Evolutionary conservation across 2,797 vertebrate genomes (phyloP), one percentile per base, ranked within the genome.

Genomic region (Bovichtus diacanthus): DNA sequence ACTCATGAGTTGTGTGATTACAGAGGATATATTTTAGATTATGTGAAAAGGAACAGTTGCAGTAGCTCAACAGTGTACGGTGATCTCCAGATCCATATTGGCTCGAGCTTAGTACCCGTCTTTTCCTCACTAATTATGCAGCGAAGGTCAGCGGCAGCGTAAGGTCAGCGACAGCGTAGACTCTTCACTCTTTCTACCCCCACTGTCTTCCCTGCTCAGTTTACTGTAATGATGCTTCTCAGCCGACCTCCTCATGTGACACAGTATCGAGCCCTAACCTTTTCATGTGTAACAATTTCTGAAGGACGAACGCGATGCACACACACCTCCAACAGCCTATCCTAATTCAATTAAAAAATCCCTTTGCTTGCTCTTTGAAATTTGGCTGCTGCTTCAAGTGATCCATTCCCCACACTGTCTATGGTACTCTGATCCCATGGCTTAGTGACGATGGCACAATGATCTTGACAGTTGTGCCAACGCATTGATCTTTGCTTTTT

Each of bases 311-410:
- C 63, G 49, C 67, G n/a, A 41, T 59, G 41, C 65, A 58, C 68
- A 69, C 58, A 62, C 64, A 64, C 71, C n/a, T 53, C 61, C 31
- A 55, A 85, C 50, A 19, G 27, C 68, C 81, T 51, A 85, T 79
- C 62, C 43, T 76, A 54, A 83, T 50, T 72, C 5, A 81, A 60
- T 86, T 34, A 60, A 60, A 78, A n/a, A 84, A 65, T 61, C 16
- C 18, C 21, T 79, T 77, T 87, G 86, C 91, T 89, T 91, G 86
- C 83, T 87, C 74, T 86, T 79, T 78, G 34, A 89, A 89, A 90
- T 89, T 66, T 88, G 86, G 85, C 92, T 93, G 88, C 81, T 70
- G 73, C 80, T 88, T 54, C 49, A 70, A 84, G 76, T 88, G 73
- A 84, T 78, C 43, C 31, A 59, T 86, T 79, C 18, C 29, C 74